phyloP scores from a whole-genome alignment of 2,888 invertebrate species.

The Agriotes lineatus region DNA sequence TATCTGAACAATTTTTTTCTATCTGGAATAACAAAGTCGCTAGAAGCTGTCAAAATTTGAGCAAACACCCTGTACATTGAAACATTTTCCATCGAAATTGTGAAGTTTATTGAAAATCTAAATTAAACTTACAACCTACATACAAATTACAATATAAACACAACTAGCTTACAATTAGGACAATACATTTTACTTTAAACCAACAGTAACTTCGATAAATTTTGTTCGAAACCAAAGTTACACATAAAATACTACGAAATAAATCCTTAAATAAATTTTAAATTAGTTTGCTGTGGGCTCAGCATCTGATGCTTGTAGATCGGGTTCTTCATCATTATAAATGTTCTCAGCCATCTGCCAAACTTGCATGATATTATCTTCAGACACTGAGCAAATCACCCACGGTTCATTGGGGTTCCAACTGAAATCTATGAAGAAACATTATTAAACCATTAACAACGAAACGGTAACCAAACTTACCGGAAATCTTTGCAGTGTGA shows the following conservation, averaged over 20 bases:
- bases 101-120: no score
- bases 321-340: constrained; percentile 98
- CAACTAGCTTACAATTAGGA: no score
- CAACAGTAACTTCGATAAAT: no score
- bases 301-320: constrained; percentile 87
- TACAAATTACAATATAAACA: no score
- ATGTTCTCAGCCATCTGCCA: constrained; percentile 99
- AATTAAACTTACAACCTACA: no score
- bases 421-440: constrained; percentile 82
- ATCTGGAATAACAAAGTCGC: no score
- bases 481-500: constrained; percentile 98
- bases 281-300: constrained; percentile 67
- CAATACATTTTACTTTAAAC: no score
- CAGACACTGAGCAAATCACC: constrained; percentile 99
- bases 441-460: no score
- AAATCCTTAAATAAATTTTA: background rate
- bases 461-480: constrained; percentile 50
- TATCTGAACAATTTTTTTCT: no score
- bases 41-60: no score
- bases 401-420: constrained; percentile 99
- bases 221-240: background rate
- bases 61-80: no score
- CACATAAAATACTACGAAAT: background rate
- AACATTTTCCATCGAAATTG: no score
- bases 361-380: constrained; percentile 99